phyloP scores from a whole-genome alignment of 2,797 vertebrate genomes.

The Gadopsis bispinosus region DNA sequence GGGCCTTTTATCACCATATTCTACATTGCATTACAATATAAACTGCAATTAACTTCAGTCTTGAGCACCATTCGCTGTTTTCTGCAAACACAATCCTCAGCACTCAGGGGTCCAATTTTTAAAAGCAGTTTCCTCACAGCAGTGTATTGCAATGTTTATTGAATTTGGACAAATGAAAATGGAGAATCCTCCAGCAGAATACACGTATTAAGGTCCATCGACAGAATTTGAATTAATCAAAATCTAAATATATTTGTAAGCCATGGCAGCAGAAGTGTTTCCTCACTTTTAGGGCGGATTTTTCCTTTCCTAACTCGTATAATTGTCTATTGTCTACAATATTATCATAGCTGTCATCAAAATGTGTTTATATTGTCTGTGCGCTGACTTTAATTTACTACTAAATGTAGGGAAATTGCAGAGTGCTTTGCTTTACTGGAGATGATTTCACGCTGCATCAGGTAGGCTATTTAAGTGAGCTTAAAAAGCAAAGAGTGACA shows the following conservation, averaged over 20 bases:
- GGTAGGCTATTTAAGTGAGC: constrained; percentile 24
- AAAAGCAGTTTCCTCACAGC: constrained; percentile 22
- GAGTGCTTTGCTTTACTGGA: neutral
- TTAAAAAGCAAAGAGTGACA: constrained; percentile 17
- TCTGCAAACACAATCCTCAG: constrained; percentile 42
- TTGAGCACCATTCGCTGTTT: constrained; percentile 37
- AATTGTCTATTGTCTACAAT: constrained; percentile 29
- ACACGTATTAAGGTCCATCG: constrained; percentile 6
- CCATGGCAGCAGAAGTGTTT: neutral
- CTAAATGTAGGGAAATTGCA: constrained; percentile 7
- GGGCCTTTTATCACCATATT: constrained; percentile 59
- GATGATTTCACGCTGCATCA: constrained; percentile 33
- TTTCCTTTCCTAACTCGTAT: constrained; percentile 13
- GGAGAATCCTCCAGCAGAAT: neutral
- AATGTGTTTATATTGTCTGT: constrained; percentile 13
- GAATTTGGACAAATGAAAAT: constrained; percentile 43
- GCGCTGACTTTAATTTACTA: constrained; percentile 12
- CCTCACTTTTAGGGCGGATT: constrained; percentile 13
- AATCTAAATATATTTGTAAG: constrained; percentile 1
- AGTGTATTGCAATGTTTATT: constrained; percentile 35
- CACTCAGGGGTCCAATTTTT: constrained; percentile 37
- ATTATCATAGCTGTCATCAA: neutral
- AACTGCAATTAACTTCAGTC: constrained; percentile 58
- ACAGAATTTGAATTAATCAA: constrained; percentile 14
- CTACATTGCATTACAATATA: constrained; percentile 58